Conservation (phyloP, 2,113 vertebrate species). For the Gymnarchus niloticus region DNA sequence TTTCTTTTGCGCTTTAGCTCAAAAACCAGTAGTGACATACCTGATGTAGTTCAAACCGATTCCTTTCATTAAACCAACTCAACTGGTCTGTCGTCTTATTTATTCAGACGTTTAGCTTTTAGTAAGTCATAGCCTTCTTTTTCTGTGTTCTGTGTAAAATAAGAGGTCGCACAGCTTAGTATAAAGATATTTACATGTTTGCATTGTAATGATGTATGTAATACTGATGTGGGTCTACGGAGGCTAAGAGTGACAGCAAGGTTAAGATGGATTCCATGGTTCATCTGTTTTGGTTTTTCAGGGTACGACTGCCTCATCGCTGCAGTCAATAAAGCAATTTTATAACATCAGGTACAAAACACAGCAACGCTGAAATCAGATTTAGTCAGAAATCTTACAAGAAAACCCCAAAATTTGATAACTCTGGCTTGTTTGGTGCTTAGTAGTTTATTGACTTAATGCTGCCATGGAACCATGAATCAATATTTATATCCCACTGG, state of each 20-base stretch:
- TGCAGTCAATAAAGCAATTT: constrained; percentile 12
- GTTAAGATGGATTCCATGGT: neutral
- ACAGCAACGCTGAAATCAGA: neutral
- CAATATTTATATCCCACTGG: neutral
- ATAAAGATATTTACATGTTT: neutral
- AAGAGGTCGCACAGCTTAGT: neutral
- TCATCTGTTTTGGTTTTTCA: neutral
- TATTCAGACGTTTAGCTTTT: neutral
- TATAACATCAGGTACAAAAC: neutral
- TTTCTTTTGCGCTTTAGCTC: neutral
- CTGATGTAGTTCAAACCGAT: neutral
- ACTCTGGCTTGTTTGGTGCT: neutral
- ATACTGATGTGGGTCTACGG: neutral
- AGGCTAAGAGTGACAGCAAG: neutral
- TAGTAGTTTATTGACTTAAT: constrained; percentile 18
- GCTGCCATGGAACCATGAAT: neutral
- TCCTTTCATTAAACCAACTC: neutral
- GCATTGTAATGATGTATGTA: neutral
- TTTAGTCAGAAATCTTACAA: constrained; percentile 13
- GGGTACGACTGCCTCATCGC: neutral
- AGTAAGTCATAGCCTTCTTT: neutral
- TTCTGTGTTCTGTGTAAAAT: neutral
- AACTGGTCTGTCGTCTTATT: neutral
- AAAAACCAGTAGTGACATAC: neutral
- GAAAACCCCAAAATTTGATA: neutral